Base-by-base conservation (phyloP, 2,888 invertebrate genomes). In the Heteropelma amictum region DNA sequence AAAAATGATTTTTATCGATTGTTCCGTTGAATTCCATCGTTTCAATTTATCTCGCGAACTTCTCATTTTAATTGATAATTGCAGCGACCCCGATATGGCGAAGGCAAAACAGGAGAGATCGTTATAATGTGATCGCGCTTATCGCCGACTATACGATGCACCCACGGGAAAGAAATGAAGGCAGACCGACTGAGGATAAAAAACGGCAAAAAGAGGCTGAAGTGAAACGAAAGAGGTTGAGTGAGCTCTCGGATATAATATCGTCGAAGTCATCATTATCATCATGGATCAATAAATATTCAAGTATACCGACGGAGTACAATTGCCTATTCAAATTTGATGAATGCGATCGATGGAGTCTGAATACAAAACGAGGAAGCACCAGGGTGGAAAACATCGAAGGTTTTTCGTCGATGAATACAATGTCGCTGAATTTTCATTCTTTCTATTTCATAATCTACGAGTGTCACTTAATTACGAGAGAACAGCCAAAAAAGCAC, bases 391-490 rank as follows among this genome's bases (percentile, higher is more conserved):
- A 47, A 30, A 47, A 53, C n/a, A 53, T 33, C 19, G 54, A 63
- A 45, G 49, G 23, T 23, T 23, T 63, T 47, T 64, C 47, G 38
- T 8, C 40, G 53, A 54, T 42, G 10, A 42, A 71, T n/a, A 58
- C 19, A 33, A 40, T 28, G 49, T 38, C 30, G 7, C 17, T 30
- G 54, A 35, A 19, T 26, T 12, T 56, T 40, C 40, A n/a, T 40
- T 58, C 14, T 19, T 38, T 4, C 14, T 53, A 3, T 21, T 53
- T 14, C 28, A 53, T 40, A 21, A 53, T 53, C 7, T 3, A 12
- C 12, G 64, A n/a, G 30, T 45, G 53, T 35, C 63, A 68, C 56
- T 56, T n/a, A n/a, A n/a, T n/a, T n/a, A n/a, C n/a, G n/a, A n/a
- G n/a, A n/a, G n/a, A n/a, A n/a, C n/a, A n/a, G n/a, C n/a, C n/a